Evolutionary conservation across 1,140 invertebrate genomes (phyloP).

Genomic region (Drosophila pandora): DNA sequence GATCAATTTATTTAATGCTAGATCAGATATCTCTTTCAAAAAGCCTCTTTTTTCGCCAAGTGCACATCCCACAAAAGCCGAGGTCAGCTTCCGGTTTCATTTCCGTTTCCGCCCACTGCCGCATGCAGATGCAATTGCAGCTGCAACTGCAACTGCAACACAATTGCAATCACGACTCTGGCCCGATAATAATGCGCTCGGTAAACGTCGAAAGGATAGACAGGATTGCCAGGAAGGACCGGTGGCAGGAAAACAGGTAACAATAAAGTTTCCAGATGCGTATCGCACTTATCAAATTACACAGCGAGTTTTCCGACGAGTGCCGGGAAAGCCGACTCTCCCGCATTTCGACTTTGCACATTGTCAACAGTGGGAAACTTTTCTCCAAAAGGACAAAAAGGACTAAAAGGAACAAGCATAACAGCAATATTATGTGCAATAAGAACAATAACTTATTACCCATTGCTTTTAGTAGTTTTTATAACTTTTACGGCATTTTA

Average conservation of each 20-base stretch:
- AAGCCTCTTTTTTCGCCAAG: not conserved
- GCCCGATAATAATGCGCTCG: conserved; percentile 35
- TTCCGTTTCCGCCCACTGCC: conserved; percentile 15
- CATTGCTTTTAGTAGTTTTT: conserved; percentile 81
- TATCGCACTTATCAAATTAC: conserved; percentile 57
- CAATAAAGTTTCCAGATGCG: conserved; percentile 44
- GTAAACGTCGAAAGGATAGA: conserved; percentile 14
- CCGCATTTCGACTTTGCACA: conserved; percentile 37
- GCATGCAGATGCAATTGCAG: conserved; percentile 17
- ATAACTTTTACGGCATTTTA: conserved; percentile 82
- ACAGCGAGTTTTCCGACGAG: conserved; percentile 23
- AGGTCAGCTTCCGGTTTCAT: conserved; percentile 43
- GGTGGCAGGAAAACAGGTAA: conserved; percentile 16
- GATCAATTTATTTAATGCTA: no score
- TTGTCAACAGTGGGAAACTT: conserved; percentile 52
- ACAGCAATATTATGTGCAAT: conserved; percentile 45
- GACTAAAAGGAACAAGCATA: conserved; percentile 23
- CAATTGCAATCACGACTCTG: conserved; percentile 21
- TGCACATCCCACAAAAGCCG: conserved; percentile 1
- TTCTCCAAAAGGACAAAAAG: conserved; percentile 6
- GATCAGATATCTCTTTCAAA: no score
- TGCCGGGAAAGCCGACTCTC: not conserved
- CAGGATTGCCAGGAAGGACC: not conserved
- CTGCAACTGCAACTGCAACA: conserved; percentile 28
- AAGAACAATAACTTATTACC: conserved; percentile 77